Conservation (phyloP, 2,888 invertebrate species). For the Lepidocyrtinus sp. region DNA sequence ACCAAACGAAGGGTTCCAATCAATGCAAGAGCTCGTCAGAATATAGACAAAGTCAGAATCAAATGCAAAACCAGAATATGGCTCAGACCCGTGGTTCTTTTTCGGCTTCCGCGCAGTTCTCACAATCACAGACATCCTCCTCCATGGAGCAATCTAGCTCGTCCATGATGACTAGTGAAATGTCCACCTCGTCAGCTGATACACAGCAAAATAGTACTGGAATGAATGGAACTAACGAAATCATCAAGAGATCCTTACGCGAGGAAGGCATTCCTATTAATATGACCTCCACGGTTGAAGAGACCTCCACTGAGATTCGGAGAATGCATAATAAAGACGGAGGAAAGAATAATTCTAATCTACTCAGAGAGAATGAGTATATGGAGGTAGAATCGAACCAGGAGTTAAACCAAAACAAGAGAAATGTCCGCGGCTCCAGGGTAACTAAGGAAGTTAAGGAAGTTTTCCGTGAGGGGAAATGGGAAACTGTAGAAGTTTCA, state of each 20-base stretch:
- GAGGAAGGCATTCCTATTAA: constrained; percentile 40
- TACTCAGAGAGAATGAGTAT: not conserved
- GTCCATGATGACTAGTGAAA: constrained; percentile 49
- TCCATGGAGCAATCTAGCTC: constrained; percentile 29
- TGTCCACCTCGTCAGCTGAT: constrained; percentile 38
- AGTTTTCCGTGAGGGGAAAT: constrained; percentile 64
- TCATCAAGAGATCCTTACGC: constrained; percentile 26
- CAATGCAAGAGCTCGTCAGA: too few species aligned
- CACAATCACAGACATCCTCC: constrained; percentile 5
- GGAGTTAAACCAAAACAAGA: constrained; percentile 14
- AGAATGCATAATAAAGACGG: constrained; percentile 22
- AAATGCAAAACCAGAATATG: constrained; percentile 31
- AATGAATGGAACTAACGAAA: too few species aligned
- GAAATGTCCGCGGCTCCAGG: constrained; percentile 27
- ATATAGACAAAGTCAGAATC: constrained; percentile 29
- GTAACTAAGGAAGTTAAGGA: constrained; percentile 43
- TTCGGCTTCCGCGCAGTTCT: constrained; percentile 34
- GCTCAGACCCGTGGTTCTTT: constrained; percentile 21
- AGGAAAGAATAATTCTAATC: not conserved
- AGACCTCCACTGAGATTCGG: constrained; percentile 45
- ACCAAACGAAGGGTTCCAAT: too few species aligned
- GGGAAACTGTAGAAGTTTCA: constrained; percentile 58
- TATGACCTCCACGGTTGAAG: constrained; percentile 38
- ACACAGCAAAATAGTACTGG: constrained; percentile 21
- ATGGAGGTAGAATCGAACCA: constrained; percentile 16